Evolutionary conservation across 2,113 vertebrate genomes (phyloP).

Genomic region (Agelaius tricolor): DNA sequence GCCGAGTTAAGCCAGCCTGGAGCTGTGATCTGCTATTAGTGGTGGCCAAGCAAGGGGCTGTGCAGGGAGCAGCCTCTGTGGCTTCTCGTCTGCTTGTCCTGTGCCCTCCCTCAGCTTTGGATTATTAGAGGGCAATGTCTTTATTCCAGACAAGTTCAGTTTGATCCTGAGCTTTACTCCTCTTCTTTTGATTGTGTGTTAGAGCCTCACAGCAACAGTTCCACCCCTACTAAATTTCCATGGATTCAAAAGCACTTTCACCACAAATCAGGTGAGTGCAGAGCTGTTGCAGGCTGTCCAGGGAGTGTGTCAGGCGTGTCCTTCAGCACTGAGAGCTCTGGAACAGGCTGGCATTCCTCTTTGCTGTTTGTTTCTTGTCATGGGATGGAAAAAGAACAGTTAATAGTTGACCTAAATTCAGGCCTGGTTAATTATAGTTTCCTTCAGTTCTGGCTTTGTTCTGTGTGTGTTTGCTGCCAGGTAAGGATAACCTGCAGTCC

Average conservation of each 20-base stretch:
- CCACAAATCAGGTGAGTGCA: accelerated
- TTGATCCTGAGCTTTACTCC: neutral
- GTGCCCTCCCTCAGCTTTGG: neutral
- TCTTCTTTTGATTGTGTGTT: neutral
- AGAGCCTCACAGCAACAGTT: neutral
- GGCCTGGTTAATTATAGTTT: neutral
- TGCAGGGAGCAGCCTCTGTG: neutral
- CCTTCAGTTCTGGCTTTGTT: neutral
- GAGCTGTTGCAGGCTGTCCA: neutral
- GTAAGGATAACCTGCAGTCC: neutral
- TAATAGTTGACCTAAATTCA: neutral
- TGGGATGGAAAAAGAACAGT: neutral
- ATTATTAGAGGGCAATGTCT: accelerated
- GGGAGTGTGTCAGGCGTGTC: accelerated
- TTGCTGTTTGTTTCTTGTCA: neutral
- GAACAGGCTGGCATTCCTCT: neutral
- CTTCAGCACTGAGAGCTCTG: neutral
- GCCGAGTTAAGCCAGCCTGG: neutral
- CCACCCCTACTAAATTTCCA: neutral
- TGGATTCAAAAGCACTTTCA: neutral
- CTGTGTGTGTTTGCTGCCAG: neutral
- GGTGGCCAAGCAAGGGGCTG: neutral
- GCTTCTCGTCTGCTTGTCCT: neutral
- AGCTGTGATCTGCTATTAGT: neutral
- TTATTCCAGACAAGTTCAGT: accelerated